Conservation (phyloP, 2,113 vertebrate species). For the Ammospiza caudacuta region DNA sequence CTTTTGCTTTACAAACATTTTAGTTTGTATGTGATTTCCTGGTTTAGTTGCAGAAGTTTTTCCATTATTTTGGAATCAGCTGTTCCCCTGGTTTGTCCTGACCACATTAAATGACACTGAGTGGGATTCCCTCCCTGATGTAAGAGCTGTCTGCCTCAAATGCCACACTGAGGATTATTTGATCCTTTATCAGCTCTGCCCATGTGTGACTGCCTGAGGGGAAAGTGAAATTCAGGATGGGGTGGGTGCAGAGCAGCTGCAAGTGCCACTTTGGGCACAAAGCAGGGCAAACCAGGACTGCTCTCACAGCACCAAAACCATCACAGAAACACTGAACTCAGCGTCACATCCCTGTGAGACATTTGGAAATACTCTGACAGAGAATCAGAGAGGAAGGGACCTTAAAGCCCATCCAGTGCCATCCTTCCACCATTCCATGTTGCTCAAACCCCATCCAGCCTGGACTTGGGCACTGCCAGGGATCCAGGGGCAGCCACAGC, state of each 20-base stretch:
- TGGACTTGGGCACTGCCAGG: neutral
- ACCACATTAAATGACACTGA: fast-evolving
- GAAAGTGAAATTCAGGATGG: neutral
- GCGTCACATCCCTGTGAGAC: fast-evolving
- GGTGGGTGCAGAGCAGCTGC: neutral
- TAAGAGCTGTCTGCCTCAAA: neutral
- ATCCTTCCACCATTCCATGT: neutral
- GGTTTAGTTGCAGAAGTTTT: neutral
- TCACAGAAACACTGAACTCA: neutral
- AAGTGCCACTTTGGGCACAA: neutral
- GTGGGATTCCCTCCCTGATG: neutral
- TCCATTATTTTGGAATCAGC: neutral
- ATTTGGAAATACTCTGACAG: neutral
- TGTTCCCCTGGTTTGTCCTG: neutral
- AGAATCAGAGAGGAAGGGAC: neutral
- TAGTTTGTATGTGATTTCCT: neutral
- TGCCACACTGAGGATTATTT: neutral
- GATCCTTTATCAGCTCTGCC: neutral
- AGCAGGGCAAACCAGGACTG: neutral
- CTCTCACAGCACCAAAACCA: neutral
- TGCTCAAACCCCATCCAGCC: fast-evolving
- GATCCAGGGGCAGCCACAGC: neutral
- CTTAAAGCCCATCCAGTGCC: neutral
- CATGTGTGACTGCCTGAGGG: neutral
- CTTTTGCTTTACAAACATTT: neutral